A percentile compares a stretch with the other conserved stretches of the same genome.
These are phyloP conservation scores for Neodiprion lecontei DNA, from an alignment of 1,140 invertebrate genomes.

Conservation along the genomic window DNA sequence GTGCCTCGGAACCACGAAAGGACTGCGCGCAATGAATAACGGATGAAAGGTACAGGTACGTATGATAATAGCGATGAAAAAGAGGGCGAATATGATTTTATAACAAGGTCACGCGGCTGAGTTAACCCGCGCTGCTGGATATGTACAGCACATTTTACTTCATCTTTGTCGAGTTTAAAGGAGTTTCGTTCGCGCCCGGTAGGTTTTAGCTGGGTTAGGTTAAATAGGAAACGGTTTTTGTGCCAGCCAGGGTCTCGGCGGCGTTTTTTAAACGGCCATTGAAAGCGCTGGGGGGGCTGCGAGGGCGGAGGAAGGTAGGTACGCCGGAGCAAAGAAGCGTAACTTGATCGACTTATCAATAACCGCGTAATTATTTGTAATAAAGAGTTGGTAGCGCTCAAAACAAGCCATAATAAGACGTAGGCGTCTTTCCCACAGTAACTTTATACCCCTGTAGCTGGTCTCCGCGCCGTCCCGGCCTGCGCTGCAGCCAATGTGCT, in stretches of 20 bases:
- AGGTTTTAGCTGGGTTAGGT: neutral
- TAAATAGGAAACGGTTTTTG: neutral
- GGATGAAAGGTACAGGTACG: neutral
- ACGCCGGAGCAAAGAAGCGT: conserved; percentile 31
- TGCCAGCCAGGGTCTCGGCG: neutral
- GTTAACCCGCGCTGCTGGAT: neutral
- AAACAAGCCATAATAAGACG: conserved; percentile 64
- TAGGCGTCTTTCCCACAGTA: conserved; percentile 62
- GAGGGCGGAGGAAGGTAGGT: neutral
- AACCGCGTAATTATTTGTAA: conserved; percentile 62
- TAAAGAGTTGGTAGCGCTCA: conserved; percentile 61
- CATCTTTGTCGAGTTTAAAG: too few species aligned
- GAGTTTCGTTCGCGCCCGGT: too few species aligned
- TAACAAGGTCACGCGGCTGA: conserved; percentile 1
- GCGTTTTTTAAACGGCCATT: neutral
- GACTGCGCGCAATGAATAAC: neutral
- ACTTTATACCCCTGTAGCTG: conserved; percentile 59
- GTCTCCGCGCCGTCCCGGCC: conserved; percentile 44
- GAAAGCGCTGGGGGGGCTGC: neutral
- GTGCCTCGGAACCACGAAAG: neutral
- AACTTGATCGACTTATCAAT: conserved; percentile 64
- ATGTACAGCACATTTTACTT: neutral
- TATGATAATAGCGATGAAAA: neutral
- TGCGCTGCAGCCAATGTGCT: conserved; percentile 39
- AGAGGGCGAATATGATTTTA: neutral